Conservation (phyloP, 2,797 vertebrate genomes). For the Discoglossus pictus region DNA sequence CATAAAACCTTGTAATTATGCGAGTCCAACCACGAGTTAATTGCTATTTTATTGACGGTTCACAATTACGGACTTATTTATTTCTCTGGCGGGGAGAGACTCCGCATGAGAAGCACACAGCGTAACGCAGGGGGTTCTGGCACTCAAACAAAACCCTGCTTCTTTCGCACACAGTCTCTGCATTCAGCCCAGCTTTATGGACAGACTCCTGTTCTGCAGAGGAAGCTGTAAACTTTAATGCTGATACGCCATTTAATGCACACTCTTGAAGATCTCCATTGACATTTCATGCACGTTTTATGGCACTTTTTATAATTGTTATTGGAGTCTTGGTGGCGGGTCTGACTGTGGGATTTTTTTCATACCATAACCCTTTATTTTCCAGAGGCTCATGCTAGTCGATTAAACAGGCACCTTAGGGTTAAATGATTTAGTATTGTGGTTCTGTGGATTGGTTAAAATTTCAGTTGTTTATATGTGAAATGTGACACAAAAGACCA, state of each 20-base stretch:
- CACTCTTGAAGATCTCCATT: conserved; percentile 70
- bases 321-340: conserved; percentile 70
- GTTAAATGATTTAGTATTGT: too few relatives aligned
- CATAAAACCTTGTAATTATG: conserved; percentile 55
- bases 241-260: conserved; percentile 70
- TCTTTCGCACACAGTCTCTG: conserved; percentile 68
- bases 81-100: conserved; percentile 53
- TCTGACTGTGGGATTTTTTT: conserved; percentile 50
- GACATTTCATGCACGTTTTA: conserved; percentile 69
- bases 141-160: conserved; percentile 66
- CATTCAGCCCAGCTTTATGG: conserved; percentile 69
- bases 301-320: conserved; percentile 72
- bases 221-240: conserved; percentile 71
- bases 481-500: too few relatives aligned
- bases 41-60: conserved; percentile 64
- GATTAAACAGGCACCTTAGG: too few relatives aligned
- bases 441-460: too few relatives aligned
- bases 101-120: conserved; percentile 52
- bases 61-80: conserved; percentile 60
- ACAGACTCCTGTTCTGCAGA: conserved; percentile 64
- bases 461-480: too few relatives aligned
- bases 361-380: conserved; percentile 1
- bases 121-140: conserved; percentile 60
- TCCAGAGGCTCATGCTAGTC: too few relatives aligned
- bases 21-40: conserved; percentile 57